Percentiles rank a stretch among this genome's conserved stretches.
Evolutionary conservation across 2,113 vertebrate genomes (phyloP).

Genomic region (Serilophus lunatus): DNA sequence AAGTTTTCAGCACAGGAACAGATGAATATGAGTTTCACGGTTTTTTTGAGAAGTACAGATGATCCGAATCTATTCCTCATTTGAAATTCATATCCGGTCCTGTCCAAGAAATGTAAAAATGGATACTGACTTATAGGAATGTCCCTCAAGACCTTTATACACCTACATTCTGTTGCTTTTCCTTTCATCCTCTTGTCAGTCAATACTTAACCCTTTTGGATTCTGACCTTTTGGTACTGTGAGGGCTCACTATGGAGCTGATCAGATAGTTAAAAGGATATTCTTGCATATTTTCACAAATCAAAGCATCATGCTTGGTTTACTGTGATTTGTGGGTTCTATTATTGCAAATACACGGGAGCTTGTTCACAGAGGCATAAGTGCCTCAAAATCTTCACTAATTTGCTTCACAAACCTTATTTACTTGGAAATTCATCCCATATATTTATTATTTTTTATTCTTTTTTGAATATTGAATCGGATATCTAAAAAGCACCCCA

Average conservation of each 20-base stretch:
- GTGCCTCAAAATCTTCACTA: not conserved
- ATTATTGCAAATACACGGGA: not conserved
- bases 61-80: not conserved
- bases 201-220: slow-evolving; percentile 60
- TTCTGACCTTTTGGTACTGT: slow-evolving; percentile 22
- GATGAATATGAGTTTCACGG: slow-evolving; percentile 12
- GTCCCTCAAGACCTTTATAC: slow-evolving; percentile 50
- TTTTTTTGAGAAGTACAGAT: not conserved
- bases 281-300: slow-evolving; percentile 45
- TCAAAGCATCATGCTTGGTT: not conserved
- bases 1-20: not conserved
- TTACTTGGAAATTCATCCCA: not conserved
- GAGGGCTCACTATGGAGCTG: not conserved
- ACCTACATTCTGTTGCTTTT: slow-evolving; percentile 33
- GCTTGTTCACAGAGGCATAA: not conserved
- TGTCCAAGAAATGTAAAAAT: slow-evolving; percentile 36
- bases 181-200: slow-evolving; percentile 58
- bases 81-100: slow-evolving; percentile 37
- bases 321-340: not conserved
- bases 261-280: slow-evolving; percentile 29
- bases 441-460: not conserved
- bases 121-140: slow-evolving; percentile 45
- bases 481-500: not conserved
- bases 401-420: not conserved
- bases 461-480: not conserved